Evolutionary conservation across 2,888 invertebrate genomes (phyloP), one percentile per base, ranked within the genome.

Genomic region (Apoderus coryli): DNA sequence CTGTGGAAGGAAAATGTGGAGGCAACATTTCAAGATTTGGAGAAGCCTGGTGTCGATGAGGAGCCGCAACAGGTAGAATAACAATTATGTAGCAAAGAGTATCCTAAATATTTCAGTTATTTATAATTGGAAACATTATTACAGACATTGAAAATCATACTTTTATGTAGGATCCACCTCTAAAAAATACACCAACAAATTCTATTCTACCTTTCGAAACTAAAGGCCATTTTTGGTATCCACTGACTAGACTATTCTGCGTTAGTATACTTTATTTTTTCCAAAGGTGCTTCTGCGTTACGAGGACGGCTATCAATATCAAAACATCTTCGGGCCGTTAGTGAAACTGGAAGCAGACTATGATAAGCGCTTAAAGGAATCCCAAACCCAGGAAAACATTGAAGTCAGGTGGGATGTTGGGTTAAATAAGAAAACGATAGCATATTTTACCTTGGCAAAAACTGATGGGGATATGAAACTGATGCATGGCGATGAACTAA

Each of bases 371-470:
- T 63, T 95, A 32, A 99, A 99, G 55, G 98, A 98, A 58, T 89
- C 92, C 0, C 95, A 96, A 57, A 95, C 93, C 0, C 95, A 96
- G 56, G 93, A 95, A 48, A 93, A 93, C 45, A 92, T 98, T 35
- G 88, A 92, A 51, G 95, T 98, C 2, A 77, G 96, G 30, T 99
- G 98, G 98, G 96, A 98, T 51, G 82, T 93, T 6, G 96, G 96
- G 0, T 67, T 99, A 13, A 98, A 98, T 54, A 96, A 96, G 61
- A 95, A 96, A 55, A 86, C 86, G 0, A 90, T 93, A 32, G 96
- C 96, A 0, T 96, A 92, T 56, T 98, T 99, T 54, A 88, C 88
- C 30, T 65, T 99, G 30, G 90, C 95, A 3, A 95, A 95, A 62
- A 92, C 95, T 3, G 90, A 95, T 51, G 93, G 93, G 35, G 96